These are phyloP conservation scores for Cololabis saira DNA, from an alignment of 2,113 vertebrate genomes.

Conservation along the genomic window DNA sequence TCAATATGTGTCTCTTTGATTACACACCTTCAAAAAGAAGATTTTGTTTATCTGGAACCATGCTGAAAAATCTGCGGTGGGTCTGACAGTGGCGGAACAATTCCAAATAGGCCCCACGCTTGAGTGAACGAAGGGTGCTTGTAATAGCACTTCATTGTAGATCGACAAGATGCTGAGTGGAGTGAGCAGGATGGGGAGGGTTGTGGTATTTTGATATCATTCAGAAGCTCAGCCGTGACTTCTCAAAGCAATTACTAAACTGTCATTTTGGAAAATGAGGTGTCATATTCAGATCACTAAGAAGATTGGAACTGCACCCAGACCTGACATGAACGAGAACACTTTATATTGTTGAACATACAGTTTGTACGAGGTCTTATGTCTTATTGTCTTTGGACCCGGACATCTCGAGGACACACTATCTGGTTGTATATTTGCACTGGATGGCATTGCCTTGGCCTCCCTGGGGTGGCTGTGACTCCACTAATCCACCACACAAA, in stretches of 20 bases:
- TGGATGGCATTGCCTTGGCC: not conserved
- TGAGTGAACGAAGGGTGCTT: conserved; percentile 59
- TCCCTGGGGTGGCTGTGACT: not conserved
- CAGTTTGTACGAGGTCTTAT: conserved; percentile 42
- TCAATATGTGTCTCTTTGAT: conserved; percentile 51
- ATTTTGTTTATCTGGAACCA: conserved; percentile 28
- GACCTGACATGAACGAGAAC: conserved; percentile 69
- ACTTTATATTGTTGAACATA: conserved; percentile 64
- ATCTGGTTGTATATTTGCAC: not conserved
- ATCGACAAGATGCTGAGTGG: conserved; percentile 56
- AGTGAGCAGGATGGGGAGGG: conserved; percentile 36
- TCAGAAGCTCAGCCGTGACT: conserved; percentile 69
- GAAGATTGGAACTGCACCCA: conserved; percentile 73
- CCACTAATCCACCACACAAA: too few relatives aligned
- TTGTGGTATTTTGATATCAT: conserved; percentile 66
- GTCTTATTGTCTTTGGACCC: not conserved
- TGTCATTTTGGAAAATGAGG: conserved; percentile 74
- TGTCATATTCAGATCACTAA: conserved; percentile 75
- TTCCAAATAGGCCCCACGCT: conserved; percentile 64
- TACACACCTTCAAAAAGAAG: conserved; percentile 36
- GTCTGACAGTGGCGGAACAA: conserved; percentile 60
- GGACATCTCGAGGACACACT: too few relatives aligned
- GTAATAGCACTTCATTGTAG: conserved; percentile 64
- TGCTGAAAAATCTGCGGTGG: conserved; percentile 23
- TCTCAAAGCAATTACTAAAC: conserved; percentile 76